Evolutionary conservation across 2,888 invertebrate genomes (phyloP).

Genomic region (Hypolimnas misippus): DNA sequence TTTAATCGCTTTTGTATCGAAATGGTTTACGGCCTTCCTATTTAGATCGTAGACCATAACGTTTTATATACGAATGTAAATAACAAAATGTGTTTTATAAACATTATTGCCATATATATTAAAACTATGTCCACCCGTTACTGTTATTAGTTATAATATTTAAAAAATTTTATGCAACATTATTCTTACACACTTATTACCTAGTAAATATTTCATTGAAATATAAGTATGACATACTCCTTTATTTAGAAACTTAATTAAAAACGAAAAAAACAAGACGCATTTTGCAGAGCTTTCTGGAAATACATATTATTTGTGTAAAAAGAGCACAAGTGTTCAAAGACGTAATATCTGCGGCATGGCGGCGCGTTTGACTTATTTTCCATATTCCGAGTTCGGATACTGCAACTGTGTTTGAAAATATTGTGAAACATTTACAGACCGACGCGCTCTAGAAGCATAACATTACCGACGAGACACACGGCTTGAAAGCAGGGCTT

Average conservation of each 20-base stretch:
- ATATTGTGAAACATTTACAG: conserved; percentile 14
- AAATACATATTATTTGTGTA: neutral
- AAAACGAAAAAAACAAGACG: neutral
- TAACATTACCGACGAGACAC: conserved; percentile 1
- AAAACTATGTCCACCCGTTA: too few species aligned
- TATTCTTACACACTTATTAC: too few species aligned
- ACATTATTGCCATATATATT: too few species aligned
- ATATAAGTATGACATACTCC: too few species aligned
- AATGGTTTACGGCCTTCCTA: neutral
- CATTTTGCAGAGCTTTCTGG: neutral
- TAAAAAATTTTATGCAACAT: too few species aligned
- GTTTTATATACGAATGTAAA: too few species aligned
- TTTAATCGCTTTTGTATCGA: neutral
- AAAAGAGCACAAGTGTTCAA: conserved; percentile 7
- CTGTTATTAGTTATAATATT: too few species aligned
- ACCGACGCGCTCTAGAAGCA: conserved; percentile 1
- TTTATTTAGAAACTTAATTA: too few species aligned
- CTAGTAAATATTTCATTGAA: too few species aligned
- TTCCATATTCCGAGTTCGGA: conserved; percentile 41
- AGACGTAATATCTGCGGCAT: conserved; percentile 3
- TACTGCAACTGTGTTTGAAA: conserved; percentile 15
- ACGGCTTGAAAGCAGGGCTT: too few species aligned
- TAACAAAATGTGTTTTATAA: too few species aligned
- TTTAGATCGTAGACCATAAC: too few species aligned
- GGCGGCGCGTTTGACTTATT: conserved; percentile 42